Evolutionary conservation across 2,888 invertebrate species (phyloP).

Genomic region (Leptothorax acervorum): DNA sequence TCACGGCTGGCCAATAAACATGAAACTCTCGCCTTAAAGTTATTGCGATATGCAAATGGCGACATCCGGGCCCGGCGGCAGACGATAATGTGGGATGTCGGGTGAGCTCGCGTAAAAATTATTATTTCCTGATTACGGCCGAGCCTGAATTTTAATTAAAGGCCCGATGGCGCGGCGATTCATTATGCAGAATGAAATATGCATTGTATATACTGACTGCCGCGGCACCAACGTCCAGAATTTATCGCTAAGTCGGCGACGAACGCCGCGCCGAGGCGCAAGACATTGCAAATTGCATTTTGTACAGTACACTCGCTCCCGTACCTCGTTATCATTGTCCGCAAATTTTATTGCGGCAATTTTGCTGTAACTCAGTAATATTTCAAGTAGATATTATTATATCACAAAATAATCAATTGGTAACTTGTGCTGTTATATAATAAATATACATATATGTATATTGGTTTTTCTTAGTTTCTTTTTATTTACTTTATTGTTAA

Average conservation of each 20-base stretch:
- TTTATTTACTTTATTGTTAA: not conserved
- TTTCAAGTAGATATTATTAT: not conserved
- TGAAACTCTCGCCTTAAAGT: constrained; percentile 30
- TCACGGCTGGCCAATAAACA: constrained; percentile 4
- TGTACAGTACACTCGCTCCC: constrained; percentile 7
- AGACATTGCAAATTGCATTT: constrained; percentile 48
- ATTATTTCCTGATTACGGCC: constrained; percentile 71
- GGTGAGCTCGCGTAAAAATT: constrained; percentile 61
- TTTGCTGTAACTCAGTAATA: not conserved
- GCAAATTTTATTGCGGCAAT: constrained; percentile 26
- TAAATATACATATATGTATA: not conserved
- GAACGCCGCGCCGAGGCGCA: constrained; percentile 15
- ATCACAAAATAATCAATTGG: not conserved
- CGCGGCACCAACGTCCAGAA: constrained; percentile 62
- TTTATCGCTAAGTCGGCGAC: constrained; percentile 66
- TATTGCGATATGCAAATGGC: constrained; percentile 59
- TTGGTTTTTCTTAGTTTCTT: not conserved
- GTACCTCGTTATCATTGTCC: constrained; percentile 28
- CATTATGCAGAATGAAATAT: constrained; percentile 75
- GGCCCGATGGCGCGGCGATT: constrained; percentile 65
- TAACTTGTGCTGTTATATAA: not conserved
- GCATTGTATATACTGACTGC: constrained; percentile 65
- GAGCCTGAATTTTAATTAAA: constrained; percentile 75
- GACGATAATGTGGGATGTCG: constrained; percentile 61
- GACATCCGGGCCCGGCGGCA: constrained; percentile 31